Percentiles rank a stretch among this genome's conserved stretches.
Conservation (phyloP, 1,140 invertebrate genomes). For the Papilio glaucus region DNA sequence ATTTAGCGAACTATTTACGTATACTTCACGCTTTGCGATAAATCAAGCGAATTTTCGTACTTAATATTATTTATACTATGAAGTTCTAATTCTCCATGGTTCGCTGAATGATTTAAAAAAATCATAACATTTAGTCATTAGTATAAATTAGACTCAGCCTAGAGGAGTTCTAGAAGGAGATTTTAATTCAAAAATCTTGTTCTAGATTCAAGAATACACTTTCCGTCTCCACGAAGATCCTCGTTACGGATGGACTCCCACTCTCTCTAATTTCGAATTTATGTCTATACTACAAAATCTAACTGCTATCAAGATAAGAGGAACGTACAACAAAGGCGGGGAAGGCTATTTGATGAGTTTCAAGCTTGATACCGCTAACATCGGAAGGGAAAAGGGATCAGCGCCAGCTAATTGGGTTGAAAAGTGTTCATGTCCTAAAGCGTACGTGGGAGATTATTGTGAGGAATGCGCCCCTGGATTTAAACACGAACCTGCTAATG, state of each 20-base stretch:
- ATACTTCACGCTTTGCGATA: slow-evolving; percentile 28
- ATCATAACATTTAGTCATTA: too few species aligned
- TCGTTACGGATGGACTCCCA: slow-evolving; percentile 96
- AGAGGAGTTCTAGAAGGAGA: neutral
- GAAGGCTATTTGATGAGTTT: slow-evolving; percentile 95
- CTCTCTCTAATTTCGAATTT: slow-evolving; percentile 92
- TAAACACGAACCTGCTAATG: slow-evolving; percentile 94
- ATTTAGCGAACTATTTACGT: slow-evolving; percentile 48
- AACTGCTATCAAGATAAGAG: slow-evolving; percentile 96
- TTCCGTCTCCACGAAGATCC: slow-evolving; percentile 96
- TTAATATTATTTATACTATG: too few species aligned
- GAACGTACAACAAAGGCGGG: slow-evolving; percentile 93
- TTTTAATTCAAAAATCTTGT: slow-evolving; percentile 42
- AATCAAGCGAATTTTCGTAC: neutral
- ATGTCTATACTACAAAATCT: slow-evolving; percentile 96
- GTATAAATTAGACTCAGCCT: too few species aligned
- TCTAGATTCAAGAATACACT: slow-evolving; percentile 88
- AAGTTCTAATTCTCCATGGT: too few species aligned
- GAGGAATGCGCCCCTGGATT: slow-evolving; percentile 98
- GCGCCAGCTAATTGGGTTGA: slow-evolving; percentile 96
- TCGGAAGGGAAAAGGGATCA: slow-evolving; percentile 91
- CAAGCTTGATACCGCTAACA: slow-evolving; percentile 92
- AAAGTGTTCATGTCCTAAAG: slow-evolving; percentile 95
- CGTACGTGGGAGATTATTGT: slow-evolving; percentile 97
- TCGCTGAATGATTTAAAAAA: too few species aligned